These are phyloP conservation scores for Atopsyche davidsoni DNA, from an alignment of 1,140 invertebrate genomes.

Conservation along the genomic window DNA sequence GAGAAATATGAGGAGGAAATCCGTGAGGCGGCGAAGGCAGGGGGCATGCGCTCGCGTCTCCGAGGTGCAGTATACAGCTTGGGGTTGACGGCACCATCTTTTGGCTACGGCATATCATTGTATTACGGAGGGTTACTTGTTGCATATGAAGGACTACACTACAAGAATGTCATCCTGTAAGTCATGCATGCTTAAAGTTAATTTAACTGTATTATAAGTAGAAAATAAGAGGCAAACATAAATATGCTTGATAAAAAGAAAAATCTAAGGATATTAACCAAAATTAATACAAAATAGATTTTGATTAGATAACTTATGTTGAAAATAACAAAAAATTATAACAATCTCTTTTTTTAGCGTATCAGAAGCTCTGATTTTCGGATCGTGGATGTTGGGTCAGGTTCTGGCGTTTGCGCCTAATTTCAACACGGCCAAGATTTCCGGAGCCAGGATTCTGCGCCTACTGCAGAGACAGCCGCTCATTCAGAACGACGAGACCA, in stretches of 20 bases:
- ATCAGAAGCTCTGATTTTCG: constrained; percentile 78
- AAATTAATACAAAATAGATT: too few relatives aligned
- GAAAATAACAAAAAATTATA: too few relatives aligned
- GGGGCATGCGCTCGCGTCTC: constrained; percentile 55
- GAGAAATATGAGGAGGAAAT: constrained; percentile 49
- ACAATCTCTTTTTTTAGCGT: constrained; percentile 66
- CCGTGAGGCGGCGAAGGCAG: constrained; percentile 42
- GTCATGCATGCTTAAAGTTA: too few relatives aligned
- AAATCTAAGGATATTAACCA: too few relatives aligned
- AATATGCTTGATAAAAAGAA: too few relatives aligned
- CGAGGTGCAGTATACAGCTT: constrained; percentile 64
- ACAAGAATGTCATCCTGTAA: constrained; percentile 69
- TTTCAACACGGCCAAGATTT: constrained; percentile 75
- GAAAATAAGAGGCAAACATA: too few relatives aligned
- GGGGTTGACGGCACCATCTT: constrained; percentile 63
- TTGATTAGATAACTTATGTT: too few relatives aligned
- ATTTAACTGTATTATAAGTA: too few relatives aligned
- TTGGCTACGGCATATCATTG: constrained; percentile 68
- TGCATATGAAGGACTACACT: constrained; percentile 53
- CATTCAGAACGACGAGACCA: constrained; percentile 41
- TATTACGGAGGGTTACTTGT: constrained; percentile 69
- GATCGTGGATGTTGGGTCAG: constrained; percentile 82
- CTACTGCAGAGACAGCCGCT: constrained; percentile 55
- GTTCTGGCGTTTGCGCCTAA: constrained; percentile 80
- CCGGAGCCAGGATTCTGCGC: constrained; percentile 66